Evolutionary conservation across 2,113 vertebrate species (phyloP).

Genomic region (Gopherus flavomarginatus): DNA sequence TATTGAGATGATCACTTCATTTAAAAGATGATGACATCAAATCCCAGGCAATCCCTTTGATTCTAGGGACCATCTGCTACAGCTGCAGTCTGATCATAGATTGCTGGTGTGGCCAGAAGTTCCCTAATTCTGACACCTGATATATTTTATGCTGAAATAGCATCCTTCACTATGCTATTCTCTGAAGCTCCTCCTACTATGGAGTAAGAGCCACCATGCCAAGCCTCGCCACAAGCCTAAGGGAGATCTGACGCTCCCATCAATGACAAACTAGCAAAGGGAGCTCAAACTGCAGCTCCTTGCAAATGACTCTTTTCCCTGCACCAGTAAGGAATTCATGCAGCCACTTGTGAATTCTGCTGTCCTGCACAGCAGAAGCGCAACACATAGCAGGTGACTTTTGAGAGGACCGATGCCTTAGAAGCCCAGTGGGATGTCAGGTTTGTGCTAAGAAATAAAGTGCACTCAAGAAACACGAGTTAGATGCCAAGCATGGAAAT

Average conservation of each 20-base stretch:
- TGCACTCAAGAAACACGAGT: background rate
- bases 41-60: background rate
- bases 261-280: background rate
- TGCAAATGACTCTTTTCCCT: background rate
- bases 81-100: background rate
- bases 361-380: background rate
- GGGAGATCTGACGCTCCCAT: background rate
- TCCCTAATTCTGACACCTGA: background rate
- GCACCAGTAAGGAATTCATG: rapidly evolving
- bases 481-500: background rate
- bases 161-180: background rate
- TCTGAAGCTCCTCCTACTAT: background rate
- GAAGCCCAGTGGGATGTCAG: background rate
- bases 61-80: background rate
- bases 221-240: background rate
- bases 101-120: background rate
- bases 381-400: background rate
- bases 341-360: background rate
- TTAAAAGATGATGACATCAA: slow-evolving; percentile 13
- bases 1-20: slow-evolving; percentile 53
- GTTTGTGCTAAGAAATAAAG: slow-evolving; percentile 14
- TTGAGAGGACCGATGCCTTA: background rate
- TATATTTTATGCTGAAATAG: background rate
- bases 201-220: background rate
- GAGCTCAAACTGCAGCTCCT: background rate